phyloP scores from a whole-genome alignment of 2,888 invertebrate species.

The Alloscopus bannaensis region DNA sequence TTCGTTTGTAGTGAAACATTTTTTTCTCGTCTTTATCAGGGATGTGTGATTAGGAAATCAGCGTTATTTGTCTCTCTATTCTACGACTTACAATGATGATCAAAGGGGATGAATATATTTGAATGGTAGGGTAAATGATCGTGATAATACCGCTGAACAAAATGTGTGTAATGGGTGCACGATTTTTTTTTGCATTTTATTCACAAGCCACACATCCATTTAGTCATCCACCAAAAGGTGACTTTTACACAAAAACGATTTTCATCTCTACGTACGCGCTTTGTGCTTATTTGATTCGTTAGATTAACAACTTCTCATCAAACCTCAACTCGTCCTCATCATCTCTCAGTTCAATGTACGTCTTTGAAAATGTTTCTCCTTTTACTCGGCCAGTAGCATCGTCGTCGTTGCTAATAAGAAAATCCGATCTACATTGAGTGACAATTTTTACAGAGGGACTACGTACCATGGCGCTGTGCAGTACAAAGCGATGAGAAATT shows the following conservation, averaged over 20 bases:
- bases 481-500: too few relatives aligned
- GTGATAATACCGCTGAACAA: background rate
- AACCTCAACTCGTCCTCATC: too few relatives aligned
- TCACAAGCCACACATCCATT: background rate
- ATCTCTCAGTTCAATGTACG: too few relatives aligned
- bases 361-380: too few relatives aligned
- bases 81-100: background rate
- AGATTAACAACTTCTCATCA: too few relatives aligned
- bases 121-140: slow-evolving; percentile 3
- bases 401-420: too few relatives aligned
- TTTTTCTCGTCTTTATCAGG: slow-evolving; percentile 10
- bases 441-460: too few relatives aligned
- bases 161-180: slow-evolving; percentile 48
- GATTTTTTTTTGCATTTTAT: slow-evolving; percentile 15
- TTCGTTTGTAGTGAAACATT: background rate
- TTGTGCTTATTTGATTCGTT: too few relatives aligned
- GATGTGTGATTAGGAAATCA: slow-evolving; percentile 16
- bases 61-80: background rate
- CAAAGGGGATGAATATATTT: slow-evolving; percentile 8
- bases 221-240: slow-evolving; percentile 2
- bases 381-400: too few relatives aligned
- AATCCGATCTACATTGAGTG: too few relatives aligned
- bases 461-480: too few relatives aligned
- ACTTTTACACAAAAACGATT: background rate
- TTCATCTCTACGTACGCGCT: too few relatives aligned